Evolutionary conservation across 2,888 invertebrate genomes (phyloP), one percentile per base, ranked within the genome.

Genomic region (Podabrus alpinus): DNA sequence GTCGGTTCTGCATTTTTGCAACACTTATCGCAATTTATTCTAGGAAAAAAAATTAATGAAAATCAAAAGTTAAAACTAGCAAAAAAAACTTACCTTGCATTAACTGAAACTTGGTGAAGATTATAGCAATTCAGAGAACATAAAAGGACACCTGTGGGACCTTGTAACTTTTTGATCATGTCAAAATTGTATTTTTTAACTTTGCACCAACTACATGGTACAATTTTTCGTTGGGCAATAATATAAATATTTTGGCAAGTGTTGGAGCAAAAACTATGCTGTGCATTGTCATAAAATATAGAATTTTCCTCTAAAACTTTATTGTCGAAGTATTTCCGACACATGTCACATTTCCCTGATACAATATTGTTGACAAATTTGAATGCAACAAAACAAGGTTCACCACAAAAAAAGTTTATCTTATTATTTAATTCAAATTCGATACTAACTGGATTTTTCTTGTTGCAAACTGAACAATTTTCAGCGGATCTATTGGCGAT

Each of bases 101-200:
- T 94, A n/a, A 94, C 89, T 0, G 94, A 94, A 0, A 94, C 94
- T 84, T 93, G 92, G 83, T 94, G 94, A 69, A 96, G 89, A 73
- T 95, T 95, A 78, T 96, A 88, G 86, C 98, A 98, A 86, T 96
- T 96, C 9, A 97, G 89, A 0, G 97, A 97, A 86, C 98, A 98
- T 91, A 96, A 93, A 82, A 94, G 89, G 15, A 91, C 87, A 83
- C 93, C 91, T 66, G 92, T 90, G 2, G 74, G 21, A 66, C 71
- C 71, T 15, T 72, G 75, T 19, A 71, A 66, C 15, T 93, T 89
- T 76, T 91, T 90, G 21, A 98, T 96, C 97, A 98, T 97, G 85
- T 98, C 98, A 84, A 97, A 98, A 87, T 98, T 97, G 86, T 96
- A 96, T 86, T 98, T 98, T 86, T 97, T 97, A 3, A 97, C 96